Conservation (phyloP, 2,113 vertebrate species). For the Gasterosteus nipponicus region DNA sequence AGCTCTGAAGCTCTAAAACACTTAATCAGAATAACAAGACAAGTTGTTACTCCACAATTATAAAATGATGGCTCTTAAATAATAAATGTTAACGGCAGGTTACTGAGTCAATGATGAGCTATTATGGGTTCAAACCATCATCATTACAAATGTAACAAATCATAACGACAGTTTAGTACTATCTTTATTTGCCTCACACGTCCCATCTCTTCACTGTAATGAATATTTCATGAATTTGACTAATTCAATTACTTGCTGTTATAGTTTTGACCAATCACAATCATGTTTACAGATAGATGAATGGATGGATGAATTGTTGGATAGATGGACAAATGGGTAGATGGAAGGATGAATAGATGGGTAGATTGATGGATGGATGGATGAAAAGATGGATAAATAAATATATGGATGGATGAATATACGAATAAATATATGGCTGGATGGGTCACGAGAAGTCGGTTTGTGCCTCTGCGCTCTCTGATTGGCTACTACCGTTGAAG, state of each 20-base stretch:
- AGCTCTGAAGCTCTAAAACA: background rate
- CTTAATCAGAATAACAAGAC: background rate
- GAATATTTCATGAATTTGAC: background rate
- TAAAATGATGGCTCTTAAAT: background rate
- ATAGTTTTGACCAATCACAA: no score
- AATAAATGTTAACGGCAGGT: background rate
- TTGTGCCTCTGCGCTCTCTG: background rate
- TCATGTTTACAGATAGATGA: no score
- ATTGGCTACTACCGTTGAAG: constrained; percentile 49
- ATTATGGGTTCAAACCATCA: background rate
- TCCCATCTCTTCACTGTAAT: background rate
- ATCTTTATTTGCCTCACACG: background rate
- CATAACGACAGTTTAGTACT: background rate
- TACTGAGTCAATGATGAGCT: background rate
- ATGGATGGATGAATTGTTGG: no score
- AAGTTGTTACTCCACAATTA: background rate
- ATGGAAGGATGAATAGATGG: no score
- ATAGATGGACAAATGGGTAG: no score
- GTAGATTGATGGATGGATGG: no score
- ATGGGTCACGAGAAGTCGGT: background rate
- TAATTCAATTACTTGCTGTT: background rate
- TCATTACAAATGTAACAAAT: background rate
- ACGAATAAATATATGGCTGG: background rate
- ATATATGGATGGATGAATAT: no score
- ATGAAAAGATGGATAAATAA: no score